Base-by-base conservation (phyloP, 2,113 vertebrate species). In the Saccopteryx bilineata region DNA sequence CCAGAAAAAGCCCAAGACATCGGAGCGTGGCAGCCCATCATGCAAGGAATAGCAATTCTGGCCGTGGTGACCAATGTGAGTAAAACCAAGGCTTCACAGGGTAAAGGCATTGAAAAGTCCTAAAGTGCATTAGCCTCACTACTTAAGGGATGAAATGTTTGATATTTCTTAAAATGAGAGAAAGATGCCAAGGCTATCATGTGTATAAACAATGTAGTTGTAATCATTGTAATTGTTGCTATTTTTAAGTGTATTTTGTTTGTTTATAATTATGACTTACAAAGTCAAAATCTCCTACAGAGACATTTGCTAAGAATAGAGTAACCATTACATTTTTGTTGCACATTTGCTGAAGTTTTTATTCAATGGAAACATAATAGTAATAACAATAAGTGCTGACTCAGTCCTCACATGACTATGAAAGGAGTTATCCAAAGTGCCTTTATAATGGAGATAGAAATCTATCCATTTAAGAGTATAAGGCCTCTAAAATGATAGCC, bases 1-100 rank as follows among this genome's bases (percentile, higher is more conserved):
- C 99, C 99, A 0, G 99, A 99, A 81, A 99, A 99, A 96, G 99
- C 99, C 18, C 99, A 99, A 46, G 98, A 99, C 82, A 99, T 99
- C 0, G 99, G 99, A 0, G 99, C 99, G 4, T 99, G 99, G 99
- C 99, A 99, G 82, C 99, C 99, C 94, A 99, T 99, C 97, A 99
- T 99, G 96, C 99, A 99, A 97, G 99, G 99, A 94, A 96, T 99
- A 65, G 99, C 99, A 72, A 99, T 99, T 65, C 94, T 99, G 97
- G 99, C 99, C 0, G 99, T 99, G 86, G 99, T 98, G 88, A 99
- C 99, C 96, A 99, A 99, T 2, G 99, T 99, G 96, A 98, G 99
- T 98, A 94, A 2, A 63, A 63, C 65, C 28, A 10, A 1, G 39
- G 15, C 60, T 39, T 72, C 52, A 7, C 39, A 87, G 95, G 28